Conservation (phyloP, 2,888 invertebrate genomes). For the Eustalomyia histrio region DNA sequence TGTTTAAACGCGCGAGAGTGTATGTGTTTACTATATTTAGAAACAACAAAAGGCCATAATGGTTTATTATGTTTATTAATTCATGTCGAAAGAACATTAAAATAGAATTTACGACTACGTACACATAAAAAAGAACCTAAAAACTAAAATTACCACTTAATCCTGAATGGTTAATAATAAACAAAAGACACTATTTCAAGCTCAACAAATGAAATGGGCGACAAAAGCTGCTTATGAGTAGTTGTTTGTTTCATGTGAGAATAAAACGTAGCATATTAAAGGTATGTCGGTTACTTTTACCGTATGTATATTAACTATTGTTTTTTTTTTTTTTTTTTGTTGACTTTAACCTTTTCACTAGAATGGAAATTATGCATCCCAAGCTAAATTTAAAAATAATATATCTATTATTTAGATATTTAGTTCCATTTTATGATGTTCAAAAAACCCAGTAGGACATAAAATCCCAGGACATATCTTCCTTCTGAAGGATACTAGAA, state of each 20-base stretch:
- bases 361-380: no score
- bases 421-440: no score
- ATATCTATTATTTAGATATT: no score
- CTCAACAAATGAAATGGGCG: not conserved
- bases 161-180: slow-evolving; percentile 22
- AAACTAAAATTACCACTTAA: slow-evolving; percentile 41
- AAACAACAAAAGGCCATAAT: slow-evolving; percentile 32
- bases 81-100: slow-evolving; percentile 55
- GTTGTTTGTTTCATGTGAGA: not conserved
- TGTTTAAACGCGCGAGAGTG: not conserved
- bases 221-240: not conserved
- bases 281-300: not conserved
- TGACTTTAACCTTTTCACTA: no score
- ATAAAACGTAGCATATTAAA: not conserved
- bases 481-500: no score
- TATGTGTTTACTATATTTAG: not conserved
- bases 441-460: no score
- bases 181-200: not conserved
- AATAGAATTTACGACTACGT: slow-evolving; percentile 41
- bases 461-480: no score
- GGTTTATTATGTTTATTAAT: slow-evolving; percentile 51
- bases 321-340: no score
- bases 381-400: no score
- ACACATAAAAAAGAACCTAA: not conserved
- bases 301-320: no score